Percentiles rank a stretch among this genome's conserved stretches.
Evolutionary conservation across 2,113 vertebrate genomes (phyloP).

Genomic region (Otocyon megalotis): DNA sequence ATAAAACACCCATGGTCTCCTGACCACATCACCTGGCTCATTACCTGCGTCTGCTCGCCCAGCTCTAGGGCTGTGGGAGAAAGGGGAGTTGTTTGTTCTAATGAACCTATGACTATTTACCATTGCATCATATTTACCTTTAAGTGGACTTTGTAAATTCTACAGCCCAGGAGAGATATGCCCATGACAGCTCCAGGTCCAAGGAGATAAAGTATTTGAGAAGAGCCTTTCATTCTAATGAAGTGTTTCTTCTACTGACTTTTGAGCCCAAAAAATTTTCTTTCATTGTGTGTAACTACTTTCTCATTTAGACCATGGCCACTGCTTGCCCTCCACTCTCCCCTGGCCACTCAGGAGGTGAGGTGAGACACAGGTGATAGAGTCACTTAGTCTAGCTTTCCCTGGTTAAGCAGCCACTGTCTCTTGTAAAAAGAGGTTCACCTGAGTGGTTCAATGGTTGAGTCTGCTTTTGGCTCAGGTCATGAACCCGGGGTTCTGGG

Average conservation of each 20-base stretch:
- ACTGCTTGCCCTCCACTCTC: not conserved
- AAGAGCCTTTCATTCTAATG: not conserved
- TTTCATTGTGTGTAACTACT: not conserved
- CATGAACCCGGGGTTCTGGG: too few relatives aligned
- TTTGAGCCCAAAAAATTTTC: not conserved
- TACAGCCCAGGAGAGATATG: not conserved
- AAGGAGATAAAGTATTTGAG: not conserved
- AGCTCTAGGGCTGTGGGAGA: not conserved
- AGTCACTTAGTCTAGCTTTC: not conserved
- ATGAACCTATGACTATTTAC: not conserved
- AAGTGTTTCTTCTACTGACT: not conserved
- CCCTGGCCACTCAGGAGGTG: not conserved
- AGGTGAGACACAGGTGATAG: not conserved
- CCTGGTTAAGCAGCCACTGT: not conserved
- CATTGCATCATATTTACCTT: constrained; percentile 62
- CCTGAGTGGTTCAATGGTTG: too few relatives aligned
- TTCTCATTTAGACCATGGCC: not conserved
- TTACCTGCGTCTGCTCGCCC: not conserved
- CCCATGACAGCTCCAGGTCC: not conserved
- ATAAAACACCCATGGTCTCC: constrained; percentile 24
- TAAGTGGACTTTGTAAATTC: constrained; percentile 56
- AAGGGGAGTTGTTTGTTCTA: not conserved
- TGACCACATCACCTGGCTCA: not conserved
- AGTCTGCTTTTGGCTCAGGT: too few relatives aligned
- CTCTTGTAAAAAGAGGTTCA: not conserved